Conservation (phyloP, 1,140 invertebrate species). For the Eriocheir sinensis region DNA sequence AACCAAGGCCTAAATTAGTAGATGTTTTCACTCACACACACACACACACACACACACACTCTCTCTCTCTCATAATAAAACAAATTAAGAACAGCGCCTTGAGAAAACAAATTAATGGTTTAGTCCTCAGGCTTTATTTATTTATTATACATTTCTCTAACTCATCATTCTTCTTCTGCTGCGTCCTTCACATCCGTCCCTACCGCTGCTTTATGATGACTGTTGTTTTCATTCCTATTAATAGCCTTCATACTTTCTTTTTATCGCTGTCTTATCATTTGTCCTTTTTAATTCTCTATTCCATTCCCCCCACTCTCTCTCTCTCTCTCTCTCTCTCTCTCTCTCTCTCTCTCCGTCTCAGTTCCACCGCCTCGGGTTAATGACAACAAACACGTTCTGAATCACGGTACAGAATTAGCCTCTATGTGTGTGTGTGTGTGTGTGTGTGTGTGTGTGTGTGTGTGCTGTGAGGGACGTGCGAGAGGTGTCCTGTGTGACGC, state of each 20-base stretch:
- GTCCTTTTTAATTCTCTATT: neutral
- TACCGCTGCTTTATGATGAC: no score
- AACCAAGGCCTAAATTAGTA: no score
- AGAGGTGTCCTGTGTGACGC: neutral
- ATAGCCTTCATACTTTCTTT: neutral
- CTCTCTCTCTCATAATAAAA: neutral
- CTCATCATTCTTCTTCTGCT: no score
- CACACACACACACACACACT: slow-evolving; percentile 15
- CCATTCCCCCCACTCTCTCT: no score
- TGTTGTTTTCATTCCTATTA: no score
- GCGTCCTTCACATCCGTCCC: no score
- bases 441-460: slow-evolving; percentile 31
- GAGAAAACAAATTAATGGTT: no score
- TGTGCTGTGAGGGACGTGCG: neutral
- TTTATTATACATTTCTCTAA: no score
- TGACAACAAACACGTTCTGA: slow-evolving; percentile 16
- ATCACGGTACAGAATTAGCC: neutral
- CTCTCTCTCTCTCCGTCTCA: neutral
- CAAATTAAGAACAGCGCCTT: no score
- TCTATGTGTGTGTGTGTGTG: slow-evolving; percentile 25
- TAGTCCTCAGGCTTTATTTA: no score
- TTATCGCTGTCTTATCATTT: neutral
- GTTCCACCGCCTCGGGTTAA: slow-evolving; percentile 18
- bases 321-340: neutral
- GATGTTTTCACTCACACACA: no score